Conservation (phyloP, 2,113 vertebrate species). For the Xiphophorus couchianus region DNA sequence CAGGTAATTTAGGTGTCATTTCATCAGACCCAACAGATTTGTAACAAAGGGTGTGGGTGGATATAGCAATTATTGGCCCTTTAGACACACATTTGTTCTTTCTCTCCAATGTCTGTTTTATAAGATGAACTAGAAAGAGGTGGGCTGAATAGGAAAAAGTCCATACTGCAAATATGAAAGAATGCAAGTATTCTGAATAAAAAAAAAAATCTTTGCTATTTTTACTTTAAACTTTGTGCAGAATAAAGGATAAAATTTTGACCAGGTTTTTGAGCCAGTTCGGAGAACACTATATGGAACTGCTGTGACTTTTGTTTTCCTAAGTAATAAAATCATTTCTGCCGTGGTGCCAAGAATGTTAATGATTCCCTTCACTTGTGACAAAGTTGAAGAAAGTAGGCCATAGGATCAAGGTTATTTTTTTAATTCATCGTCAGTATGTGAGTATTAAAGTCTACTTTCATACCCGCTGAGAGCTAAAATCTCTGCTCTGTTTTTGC, state of each 20-base stretch:
- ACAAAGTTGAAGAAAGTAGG: not conserved
- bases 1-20: not conserved
- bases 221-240: not conserved
- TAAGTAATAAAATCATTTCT: not conserved
- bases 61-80: constrained; percentile 38
- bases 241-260: not conserved
- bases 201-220: constrained; percentile 8
- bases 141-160: too few relatives aligned
- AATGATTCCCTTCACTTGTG: not conserved
- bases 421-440: not conserved
- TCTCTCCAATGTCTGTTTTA: not conserved
- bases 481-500: not conserved
- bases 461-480: not conserved
- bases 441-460: not conserved
- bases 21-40: constrained; percentile 18
- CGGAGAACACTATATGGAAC: not conserved
- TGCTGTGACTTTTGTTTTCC: not conserved
- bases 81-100: constrained; percentile 34
- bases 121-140: not conserved
- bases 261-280: not conserved
- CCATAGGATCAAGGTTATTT: not conserved
- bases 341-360: not conserved
- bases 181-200: not conserved
- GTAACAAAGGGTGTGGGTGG: constrained; percentile 39
- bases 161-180: constrained; percentile 5